Conservation (phyloP, 2,797 vertebrate species). For the Coregonus ussuriensis region DNA sequence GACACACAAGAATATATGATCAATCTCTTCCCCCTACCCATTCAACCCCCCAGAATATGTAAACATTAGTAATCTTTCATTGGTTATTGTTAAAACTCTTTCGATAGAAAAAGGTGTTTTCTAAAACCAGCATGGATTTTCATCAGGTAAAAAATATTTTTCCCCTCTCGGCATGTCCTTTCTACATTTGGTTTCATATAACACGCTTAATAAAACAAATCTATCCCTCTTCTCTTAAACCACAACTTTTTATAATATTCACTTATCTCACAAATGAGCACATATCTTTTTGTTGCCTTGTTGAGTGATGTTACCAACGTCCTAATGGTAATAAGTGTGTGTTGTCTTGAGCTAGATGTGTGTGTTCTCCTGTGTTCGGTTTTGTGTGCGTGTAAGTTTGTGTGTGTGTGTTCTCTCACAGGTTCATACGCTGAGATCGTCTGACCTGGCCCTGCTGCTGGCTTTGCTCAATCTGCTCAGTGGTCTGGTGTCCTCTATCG, state of each 20-base stretch:
- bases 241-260: slow-evolving; percentile 54
- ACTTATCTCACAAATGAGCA: slow-evolving; percentile 63
- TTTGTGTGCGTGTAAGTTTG: slow-evolving; percentile 43
- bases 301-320: slow-evolving; percentile 36
- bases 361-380: slow-evolving; percentile 12
- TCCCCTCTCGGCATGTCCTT: slow-evolving; percentile 51
- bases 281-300: slow-evolving; percentile 22
- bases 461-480: slow-evolving; percentile 92
- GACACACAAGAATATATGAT: slow-evolving; percentile 56
- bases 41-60: slow-evolving; percentile 53
- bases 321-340: slow-evolving; percentile 42
- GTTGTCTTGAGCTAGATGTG: slow-evolving; percentile 51
- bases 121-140: slow-evolving; percentile 70
- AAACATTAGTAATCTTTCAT: slow-evolving; percentile 62
- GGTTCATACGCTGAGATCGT: slow-evolving; percentile 92
- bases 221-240: slow-evolving; percentile 48
- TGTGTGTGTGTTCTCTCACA: slow-evolving; percentile 38
- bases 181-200: slow-evolving; percentile 58
- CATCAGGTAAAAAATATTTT: slow-evolving; percentile 58
- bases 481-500: slow-evolving; percentile 81
- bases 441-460: slow-evolving; percentile 92
- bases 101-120: slow-evolving; percentile 63
- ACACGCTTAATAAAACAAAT: slow-evolving; percentile 62
- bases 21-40: slow-evolving; percentile 52
- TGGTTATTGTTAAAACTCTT: slow-evolving; percentile 54